A percentile compares a stretch with the other conserved stretches of the same genome.
These are phyloP conservation scores for Eumaeus atala DNA, from an alignment of 1,140 invertebrate genomes.

Conservation along the genomic window DNA sequence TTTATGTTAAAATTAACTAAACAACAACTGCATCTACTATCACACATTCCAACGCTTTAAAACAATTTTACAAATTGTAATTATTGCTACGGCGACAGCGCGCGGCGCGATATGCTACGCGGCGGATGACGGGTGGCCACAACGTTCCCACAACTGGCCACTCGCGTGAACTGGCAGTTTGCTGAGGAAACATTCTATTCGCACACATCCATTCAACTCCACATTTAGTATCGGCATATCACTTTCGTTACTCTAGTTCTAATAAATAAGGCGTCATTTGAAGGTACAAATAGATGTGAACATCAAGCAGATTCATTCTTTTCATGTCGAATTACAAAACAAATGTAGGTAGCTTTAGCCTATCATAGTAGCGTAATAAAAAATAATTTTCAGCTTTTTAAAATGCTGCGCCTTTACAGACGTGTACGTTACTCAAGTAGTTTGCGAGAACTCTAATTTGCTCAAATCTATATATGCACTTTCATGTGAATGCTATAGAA, in stretches of 20 bases:
- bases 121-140: conserved; percentile 20
- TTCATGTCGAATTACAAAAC: not conserved
- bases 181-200: conserved; percentile 2
- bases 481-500: no score
- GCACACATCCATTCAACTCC: not conserved
- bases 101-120: conserved; percentile 52
- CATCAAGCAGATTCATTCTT: not conserved
- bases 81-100: conserved; percentile 72
- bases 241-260: conserved; percentile 4
- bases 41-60: conserved; percentile 75
- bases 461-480: no score
- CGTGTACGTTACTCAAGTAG: no score
- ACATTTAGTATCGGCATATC: not conserved
- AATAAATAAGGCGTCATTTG: conserved; percentile 4
- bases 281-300: not conserved
- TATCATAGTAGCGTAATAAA: no score
- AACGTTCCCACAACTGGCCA: not conserved
- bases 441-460: no score
- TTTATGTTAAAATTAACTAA: conserved; percentile 74
- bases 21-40: conserved; percentile 76
- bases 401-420: no score
- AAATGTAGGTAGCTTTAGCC: not conserved
- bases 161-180: conserved; percentile 12
- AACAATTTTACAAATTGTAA: conserved; percentile 73
- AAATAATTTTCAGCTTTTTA: no score